phyloP scores from a whole-genome alignment of 2,113 vertebrate genomes.

The Scomber scombrus region DNA sequence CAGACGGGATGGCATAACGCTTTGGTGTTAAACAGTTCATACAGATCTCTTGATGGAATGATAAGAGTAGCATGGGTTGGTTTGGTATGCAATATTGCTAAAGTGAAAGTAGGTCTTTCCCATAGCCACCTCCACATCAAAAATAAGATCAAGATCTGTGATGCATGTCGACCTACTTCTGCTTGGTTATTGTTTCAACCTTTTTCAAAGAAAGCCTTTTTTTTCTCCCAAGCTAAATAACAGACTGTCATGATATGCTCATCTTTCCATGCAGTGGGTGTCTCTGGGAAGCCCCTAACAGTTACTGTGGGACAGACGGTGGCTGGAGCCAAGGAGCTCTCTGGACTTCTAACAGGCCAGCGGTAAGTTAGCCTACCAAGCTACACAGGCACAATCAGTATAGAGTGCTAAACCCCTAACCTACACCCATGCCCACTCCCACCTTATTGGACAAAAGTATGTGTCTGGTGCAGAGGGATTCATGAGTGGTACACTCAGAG shows the following conservation, averaged over 20 bases:
- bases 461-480: conserved; percentile 64
- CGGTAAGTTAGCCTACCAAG: conserved; percentile 83
- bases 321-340: conserved; percentile 89
- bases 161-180: neutral
- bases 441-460: conserved; percentile 34
- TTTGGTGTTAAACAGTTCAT: neutral
- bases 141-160: neutral
- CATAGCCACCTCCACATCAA: neutral
- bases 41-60: conserved; percentile 1
- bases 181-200: neutral
- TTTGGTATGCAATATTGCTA: neutral
- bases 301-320: conserved; percentile 86
- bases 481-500: conserved; percentile 53
- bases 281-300: conserved; percentile 87
- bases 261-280: conserved; percentile 68
- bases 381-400: conserved; percentile 22
- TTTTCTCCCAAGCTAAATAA: neutral
- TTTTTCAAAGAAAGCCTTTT: neutral
- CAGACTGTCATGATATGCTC: neutral
- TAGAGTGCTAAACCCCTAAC: conserved; percentile 39
- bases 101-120: conserved; percentile 7
- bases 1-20: neutral
- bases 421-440: conserved; percentile 46
- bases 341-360: conserved; percentile 89
- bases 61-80: neutral